Conservation (phyloP, 2,797 vertebrate genomes). For the Echeneis naucrates region DNA sequence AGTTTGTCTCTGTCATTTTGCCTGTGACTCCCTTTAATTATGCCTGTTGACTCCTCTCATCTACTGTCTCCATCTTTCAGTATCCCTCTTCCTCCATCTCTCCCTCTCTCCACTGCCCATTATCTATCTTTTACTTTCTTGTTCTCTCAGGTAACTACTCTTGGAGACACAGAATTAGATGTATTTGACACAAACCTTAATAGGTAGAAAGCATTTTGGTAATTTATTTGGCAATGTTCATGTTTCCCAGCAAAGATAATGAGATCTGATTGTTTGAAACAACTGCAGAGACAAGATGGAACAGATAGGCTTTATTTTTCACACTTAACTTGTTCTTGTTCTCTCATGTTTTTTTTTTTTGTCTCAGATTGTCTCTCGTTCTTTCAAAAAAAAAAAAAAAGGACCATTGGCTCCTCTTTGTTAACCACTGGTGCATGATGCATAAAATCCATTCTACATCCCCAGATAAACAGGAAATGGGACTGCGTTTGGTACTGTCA, state of each 20-base stretch:
- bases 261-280: constrained; percentile 51
- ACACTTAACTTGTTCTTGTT: constrained; percentile 28
- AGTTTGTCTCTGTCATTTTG: constrained; percentile 47
- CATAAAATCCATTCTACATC: constrained; percentile 26
- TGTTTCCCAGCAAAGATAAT: constrained; percentile 49
- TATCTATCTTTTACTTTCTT: constrained; percentile 27
- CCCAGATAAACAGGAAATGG: constrained; percentile 5
- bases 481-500: constrained; percentile 28
- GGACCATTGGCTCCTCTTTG: not conserved
- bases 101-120: not conserved
- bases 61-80: constrained; percentile 13
- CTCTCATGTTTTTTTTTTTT: constrained; percentile 22
- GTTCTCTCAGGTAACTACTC: constrained; percentile 44
- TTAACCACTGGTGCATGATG: not conserved
- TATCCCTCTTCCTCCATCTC: not conserved
- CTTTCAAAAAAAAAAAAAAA: not conserved
- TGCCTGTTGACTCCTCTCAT: constrained; percentile 58
- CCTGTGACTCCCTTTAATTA: constrained; percentile 68
- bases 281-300: constrained; percentile 25
- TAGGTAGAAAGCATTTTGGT: constrained; percentile 52
- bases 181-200: constrained; percentile 49
- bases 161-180: constrained; percentile 22
- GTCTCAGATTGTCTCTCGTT: constrained; percentile 19
- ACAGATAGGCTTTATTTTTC: constrained; percentile 42
- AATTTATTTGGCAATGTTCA: constrained; percentile 55